Evolutionary conservation across 1,140 invertebrate species (phyloP), one percentile per base, ranked within the genome.

Genomic region (Telenomus remus): DNA sequence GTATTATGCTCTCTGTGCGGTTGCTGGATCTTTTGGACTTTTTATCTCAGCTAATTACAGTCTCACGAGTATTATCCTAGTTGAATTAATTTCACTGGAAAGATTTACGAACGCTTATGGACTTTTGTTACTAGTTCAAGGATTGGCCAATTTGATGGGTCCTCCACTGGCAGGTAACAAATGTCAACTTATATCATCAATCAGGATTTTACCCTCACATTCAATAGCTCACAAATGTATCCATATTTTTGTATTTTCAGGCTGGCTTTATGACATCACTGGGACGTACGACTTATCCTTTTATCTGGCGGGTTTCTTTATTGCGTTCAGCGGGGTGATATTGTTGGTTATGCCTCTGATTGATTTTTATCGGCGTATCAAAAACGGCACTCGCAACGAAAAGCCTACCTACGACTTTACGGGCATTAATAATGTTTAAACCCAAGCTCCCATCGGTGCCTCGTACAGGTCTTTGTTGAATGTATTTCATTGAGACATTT

Each of bases 51-150:
- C 95, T 9, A 96, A 96, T 84, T 96, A 96, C 86, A 94, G 94
- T 7, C 89, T 96, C 2, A 95, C 94, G 8, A 94, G 94, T 72
- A 94, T 95, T 71, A 96, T 96, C 57, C 89, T 96, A 19, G 95
- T 96, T 14, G 93, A 96, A 80, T 87, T 95, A 70, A 94, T 95
- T 60, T 93, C 94, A 4, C 81, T 97, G 19, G 95, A 97, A 75
- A 90, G 93, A 80, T 96, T 98, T 81, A 95, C 96, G 0, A 96
- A 95, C 80, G 95, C 95, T 2, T 97, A 97, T 81, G 96, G 96
- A 9, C 87, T 97, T 60, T 85, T 97, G 35, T 87, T 96, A 53
- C 88, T 97, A 3, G 95, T 97, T 55, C 96, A 97, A 86, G 96
- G 96, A 3, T 86, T 97, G 37, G 95, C 95, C 0, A 95, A 96